Base-by-base conservation (phyloP, 2,113 vertebrate genomes). In the Rutilus rutilus region DNA sequence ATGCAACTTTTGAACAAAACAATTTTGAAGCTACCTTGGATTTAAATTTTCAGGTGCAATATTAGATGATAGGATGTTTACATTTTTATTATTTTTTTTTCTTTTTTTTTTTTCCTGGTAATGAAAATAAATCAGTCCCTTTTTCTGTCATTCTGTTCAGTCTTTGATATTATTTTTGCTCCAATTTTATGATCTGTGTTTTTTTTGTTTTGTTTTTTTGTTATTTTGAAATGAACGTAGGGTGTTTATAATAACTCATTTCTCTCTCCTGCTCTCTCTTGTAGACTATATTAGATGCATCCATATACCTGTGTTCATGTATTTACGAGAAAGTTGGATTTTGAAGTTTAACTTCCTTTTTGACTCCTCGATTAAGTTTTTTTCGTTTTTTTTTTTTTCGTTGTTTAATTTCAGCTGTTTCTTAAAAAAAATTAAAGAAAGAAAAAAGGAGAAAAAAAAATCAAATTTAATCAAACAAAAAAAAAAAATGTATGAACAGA, bases 401-500 rank as follows among this genome's bases (percentile, higher is more conserved):
- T 92, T 92, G 83, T 88, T 89, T 90, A 64, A 87, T 94, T 87
- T 93, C 89, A 89, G 54, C 82, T 86, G 89, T 90, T 93, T 93
- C 92, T 91, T 94, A 92, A 90, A 59, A 89, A 93, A 92, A 89
- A 90, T 89, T 90, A 88, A 62, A 81, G 77, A 86, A 85, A 84
- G 65, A 91, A 93, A 91, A 93, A 92, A 82, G 30, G 23, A 91
- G 89, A 90, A 92, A 90, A 92, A 92, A 90, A 90, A 90, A 88
- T 83, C 36, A 90, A 89, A 83, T 82, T 78, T 87, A 85, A 87
- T 88, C 84, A 92, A 92, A 88, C 60, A 77, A 84, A 89, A 85
- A 87, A 42, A 92, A 93, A 91, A 93, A 92, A 85, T 73, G 82
- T 83, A 85, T 92, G 91, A 91, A 93, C 89, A 94, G 92, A 94